Base-by-base conservation (phyloP, 2,797 vertebrate species). In the Paratrypauchen microcephalus region DNA sequence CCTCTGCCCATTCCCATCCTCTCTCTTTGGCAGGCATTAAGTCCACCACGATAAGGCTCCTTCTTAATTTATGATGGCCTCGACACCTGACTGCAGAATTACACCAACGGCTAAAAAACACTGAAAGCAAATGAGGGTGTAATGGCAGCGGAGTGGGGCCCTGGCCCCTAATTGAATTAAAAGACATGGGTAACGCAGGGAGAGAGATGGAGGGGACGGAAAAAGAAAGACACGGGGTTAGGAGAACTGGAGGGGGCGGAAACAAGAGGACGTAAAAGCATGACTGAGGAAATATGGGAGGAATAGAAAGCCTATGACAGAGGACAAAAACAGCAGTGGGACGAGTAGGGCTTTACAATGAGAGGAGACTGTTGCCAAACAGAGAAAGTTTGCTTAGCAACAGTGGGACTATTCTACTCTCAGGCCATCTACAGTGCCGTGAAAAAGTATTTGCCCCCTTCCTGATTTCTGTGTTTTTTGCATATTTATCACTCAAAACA, bases 111-210 rank as follows among this genome's bases (percentile, higher is more conserved):
- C 92, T 93, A 92, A 89, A 94, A 92, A 91, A 94, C 93, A 94
- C 91, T 91, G 94, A 93, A 91, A 89, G 93, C 92, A 96, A 96
- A 97, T 94, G 94, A 95, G 94, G 91, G 88, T 94, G 93, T 96
- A 97, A 97, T 95, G 94, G 95, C 93, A 93, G 90, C 82, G 84
- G 91, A 95, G 92, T 93, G 90, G 93, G 96, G 88, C 86, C 94
- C 93, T 93, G 94, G 94, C 92, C 94, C 94, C 94, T 98, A 98
- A 98, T 97, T 97, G 95, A 99, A 99, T 97, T 98, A 98, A 98
- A 97, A 97, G 93, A 96, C 71, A 87, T 84, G 79, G 87, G 81
- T 75, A 81, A 81, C 72, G 66, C 59, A 76, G 84, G 78, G 59
- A 55, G 56, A 62, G 73, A 64, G 61, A 69, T 15, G 52, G 26